phyloP scores from a whole-genome alignment of 2,888 invertebrate species.

The Anoplius nigerrimus region DNA sequence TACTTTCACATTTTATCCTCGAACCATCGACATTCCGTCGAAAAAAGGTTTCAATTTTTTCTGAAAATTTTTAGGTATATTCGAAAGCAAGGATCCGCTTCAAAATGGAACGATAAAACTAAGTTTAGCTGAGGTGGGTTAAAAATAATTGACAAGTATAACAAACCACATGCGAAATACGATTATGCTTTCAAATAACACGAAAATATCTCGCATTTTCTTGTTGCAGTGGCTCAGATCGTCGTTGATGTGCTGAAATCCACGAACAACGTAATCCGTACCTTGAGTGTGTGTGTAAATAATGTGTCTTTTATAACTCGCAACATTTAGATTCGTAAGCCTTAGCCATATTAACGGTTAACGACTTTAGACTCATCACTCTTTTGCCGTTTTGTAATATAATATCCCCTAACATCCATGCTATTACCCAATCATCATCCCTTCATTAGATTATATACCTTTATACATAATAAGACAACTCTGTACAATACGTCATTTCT shows the following conservation, averaged over 20 bases:
- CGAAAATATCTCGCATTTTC: constrained; percentile 48
- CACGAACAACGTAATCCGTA: constrained; percentile 41
- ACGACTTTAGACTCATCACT: constrained; percentile 43
- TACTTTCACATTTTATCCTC: background rate
- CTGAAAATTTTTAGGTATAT: constrained; percentile 76
- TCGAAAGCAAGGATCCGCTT: constrained; percentile 87
- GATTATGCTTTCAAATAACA: background rate
- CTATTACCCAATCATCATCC: constrained; percentile 44
- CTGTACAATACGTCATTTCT: constrained; percentile 56
- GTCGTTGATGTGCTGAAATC: constrained; percentile 81
- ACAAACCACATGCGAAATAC: no score
- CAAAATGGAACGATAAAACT: constrained; percentile 89
- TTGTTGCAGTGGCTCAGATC: constrained; percentile 86
- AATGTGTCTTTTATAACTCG: constrained; percentile 57
- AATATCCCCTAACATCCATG: constrained; percentile 40
- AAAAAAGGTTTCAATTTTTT: background rate
- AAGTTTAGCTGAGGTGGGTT: constrained; percentile 85
- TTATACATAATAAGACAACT: constrained; percentile 25
- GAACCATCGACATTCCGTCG: background rate
- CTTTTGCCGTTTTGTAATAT: constrained; percentile 50
- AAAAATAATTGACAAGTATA: constrained; percentile 5
- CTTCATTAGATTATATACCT: constrained; percentile 37
- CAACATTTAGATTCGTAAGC: constrained; percentile 50
- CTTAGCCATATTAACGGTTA: constrained; percentile 69
- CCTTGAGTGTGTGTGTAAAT: constrained; percentile 66